Percentiles rank a stretch among this genome's conserved stretches.
phyloP scores from a whole-genome alignment of 2,113 vertebrate genomes.

The Helogale parvula region DNA sequence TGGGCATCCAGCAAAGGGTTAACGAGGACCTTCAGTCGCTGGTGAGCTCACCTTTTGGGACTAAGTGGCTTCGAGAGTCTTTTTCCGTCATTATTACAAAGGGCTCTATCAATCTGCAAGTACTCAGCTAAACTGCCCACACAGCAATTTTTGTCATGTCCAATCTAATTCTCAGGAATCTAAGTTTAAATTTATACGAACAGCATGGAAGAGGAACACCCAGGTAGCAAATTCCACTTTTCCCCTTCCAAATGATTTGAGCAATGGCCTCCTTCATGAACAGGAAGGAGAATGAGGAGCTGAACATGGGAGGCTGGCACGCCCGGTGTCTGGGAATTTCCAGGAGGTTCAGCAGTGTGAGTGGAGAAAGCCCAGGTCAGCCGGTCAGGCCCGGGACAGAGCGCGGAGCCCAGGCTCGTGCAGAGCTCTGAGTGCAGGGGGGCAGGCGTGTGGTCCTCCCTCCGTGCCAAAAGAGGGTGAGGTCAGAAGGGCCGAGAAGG shows the following conservation, averaged over 20 bases:
- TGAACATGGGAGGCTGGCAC: slow-evolving; percentile 32
- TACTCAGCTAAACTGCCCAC: slow-evolving; percentile 72
- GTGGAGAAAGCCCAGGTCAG: slow-evolving; percentile 27
- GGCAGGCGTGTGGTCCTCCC: not conserved
- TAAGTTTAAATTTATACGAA: slow-evolving; percentile 74
- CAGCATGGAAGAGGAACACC: slow-evolving; percentile 64
- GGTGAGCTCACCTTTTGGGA: slow-evolving; percentile 79
- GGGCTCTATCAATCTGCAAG: slow-evolving; percentile 76
- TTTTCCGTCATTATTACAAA: slow-evolving; percentile 69
- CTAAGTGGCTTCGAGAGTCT: slow-evolving; percentile 58
- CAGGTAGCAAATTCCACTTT: slow-evolving; percentile 65
- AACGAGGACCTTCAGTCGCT: slow-evolving; percentile 40
- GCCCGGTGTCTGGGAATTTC: slow-evolving; percentile 13
- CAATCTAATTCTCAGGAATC: slow-evolving; percentile 74
- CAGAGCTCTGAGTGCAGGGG: not conserved
- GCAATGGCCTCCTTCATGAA: slow-evolving; percentile 43
- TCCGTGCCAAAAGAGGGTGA: not conserved
- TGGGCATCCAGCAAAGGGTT: slow-evolving; percentile 65
- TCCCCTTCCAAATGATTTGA: slow-evolving; percentile 65
- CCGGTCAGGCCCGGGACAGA: not conserved
- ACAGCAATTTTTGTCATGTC: slow-evolving; percentile 70
- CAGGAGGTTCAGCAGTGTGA: not conserved
- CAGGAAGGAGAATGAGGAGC: slow-evolving; percentile 23
- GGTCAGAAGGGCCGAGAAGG: not conserved
- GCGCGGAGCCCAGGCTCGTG: not conserved